Evolutionary conservation across 2,113 vertebrate genomes (phyloP), one percentile per base, ranked within the genome.

Genomic region (Ceratotherium simum): DNA sequence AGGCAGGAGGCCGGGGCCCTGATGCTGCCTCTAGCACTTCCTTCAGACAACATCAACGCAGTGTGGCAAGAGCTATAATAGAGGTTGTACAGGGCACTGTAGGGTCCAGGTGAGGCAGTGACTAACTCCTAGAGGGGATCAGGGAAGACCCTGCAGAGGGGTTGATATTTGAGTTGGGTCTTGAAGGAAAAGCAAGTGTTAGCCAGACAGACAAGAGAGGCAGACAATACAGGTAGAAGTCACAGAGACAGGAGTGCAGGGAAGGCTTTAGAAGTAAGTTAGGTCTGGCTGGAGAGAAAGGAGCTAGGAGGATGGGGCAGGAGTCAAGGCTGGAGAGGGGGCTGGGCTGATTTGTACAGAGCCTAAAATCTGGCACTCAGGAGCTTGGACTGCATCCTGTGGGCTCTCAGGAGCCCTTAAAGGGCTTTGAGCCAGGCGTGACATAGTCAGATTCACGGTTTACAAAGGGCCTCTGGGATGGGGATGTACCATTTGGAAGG

Each of bases 181-280:
- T 90, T 64, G 31, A 64, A 91, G 73, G 67, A 83, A 83, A 75
- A 62, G 39, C 42, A 58, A 65, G 54, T 33, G 31, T 75, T 67
- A 42, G 36, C 9, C 39, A 48, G 48, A 70, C 23, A 6, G 7
- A 29, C 58, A 48, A 88, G 92, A 90, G 48, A 21, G 13, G 48
- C 2, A 8, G 23, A 27, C 2, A 51, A 54, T 11, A 46, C 2
- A 80, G 64, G 56, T 16, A n/a, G 73, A 46, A 46, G 84, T 39
- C 82, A 23, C 13, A 70, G 51, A 64, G 36, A 56, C 16, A 10
- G 25, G 29, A 48, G 33, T 2, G 0, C 33, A 23, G 64, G 48
- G 13, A 72, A 72, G 48, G 20, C 42, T 46, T 58, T 70, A 46
- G 31, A 48, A 79, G 8, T 9, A 51, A n/a, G 20, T 69, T 58